Base-by-base conservation (phyloP, 2,113 vertebrate species). In the Ameiurus melas region DNA sequence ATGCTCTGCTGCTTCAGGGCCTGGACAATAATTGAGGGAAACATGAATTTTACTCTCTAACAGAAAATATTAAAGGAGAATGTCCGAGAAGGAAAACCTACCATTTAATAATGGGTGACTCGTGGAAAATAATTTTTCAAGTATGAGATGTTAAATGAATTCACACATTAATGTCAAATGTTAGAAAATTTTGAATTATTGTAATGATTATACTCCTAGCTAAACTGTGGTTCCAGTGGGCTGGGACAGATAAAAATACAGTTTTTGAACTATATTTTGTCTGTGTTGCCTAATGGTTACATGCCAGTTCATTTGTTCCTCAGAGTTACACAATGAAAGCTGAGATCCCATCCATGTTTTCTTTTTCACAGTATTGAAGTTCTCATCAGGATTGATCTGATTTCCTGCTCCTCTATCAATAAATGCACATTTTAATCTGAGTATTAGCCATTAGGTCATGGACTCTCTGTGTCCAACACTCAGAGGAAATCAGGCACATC, bases 401-500 rank as follows among this genome's bases (percentile, higher is more conserved):
- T 92, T 92, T 91, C 87, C 89, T 90, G 62, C 85, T 82, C 80
- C 53, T 87, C 51, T 83, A 82, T 91, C 57, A 87, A 85, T 91
- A 90, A 90, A 88, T 87, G 88, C 86, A 85, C 71, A 79, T 87
- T 90, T 90, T 87, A 70, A 86, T 92, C 85, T 88, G 17, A 84
- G 88, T 80, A 85, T 92, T 91, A 88, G 64, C 64, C 89, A 66
- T 91, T 91, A 90, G 89, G 90, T 85, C 87, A 33, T 77, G 30
- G 77, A 90, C 90, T 89, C 83, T 14, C 88, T 66, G 1, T 84
- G 80, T 87, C 86, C 77, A 88, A 71, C 78, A 86, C 39, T 36
- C 83, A 68, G 27, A 92, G 85, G 85, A 92, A 92, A 92, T 91
- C 85, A 88, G 87, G 47, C 87, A 91, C 88, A 88, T 93, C 90